phyloP scores from a whole-genome alignment of 2,888 invertebrate genomes.

The Eristalis intricaria region DNA sequence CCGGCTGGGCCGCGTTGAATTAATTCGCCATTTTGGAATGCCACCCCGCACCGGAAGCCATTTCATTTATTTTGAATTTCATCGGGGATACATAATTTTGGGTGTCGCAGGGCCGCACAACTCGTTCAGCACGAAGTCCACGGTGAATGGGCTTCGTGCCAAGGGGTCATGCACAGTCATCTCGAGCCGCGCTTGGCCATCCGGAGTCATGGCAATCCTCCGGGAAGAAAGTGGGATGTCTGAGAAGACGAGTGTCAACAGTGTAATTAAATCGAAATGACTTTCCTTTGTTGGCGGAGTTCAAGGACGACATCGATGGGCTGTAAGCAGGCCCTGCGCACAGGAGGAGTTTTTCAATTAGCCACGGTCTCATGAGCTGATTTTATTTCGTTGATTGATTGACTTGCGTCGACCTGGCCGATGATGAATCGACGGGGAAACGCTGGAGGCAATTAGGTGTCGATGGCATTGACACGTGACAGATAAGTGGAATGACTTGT shows the following conservation, averaged over 20 bases:
- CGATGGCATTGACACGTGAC: neutral
- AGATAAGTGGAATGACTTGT: neutral
- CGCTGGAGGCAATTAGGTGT: neutral
- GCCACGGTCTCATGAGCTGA: neutral
- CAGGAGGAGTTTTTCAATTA: neutral
- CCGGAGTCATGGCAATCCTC: neutral
- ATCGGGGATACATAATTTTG: constrained; percentile 11
- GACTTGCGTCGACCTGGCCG: neutral
- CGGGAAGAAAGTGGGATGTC: neutral
- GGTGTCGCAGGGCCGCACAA: neutral
- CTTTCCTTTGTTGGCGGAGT: neutral
- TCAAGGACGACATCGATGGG: constrained; percentile 8
- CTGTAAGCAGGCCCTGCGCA: neutral
- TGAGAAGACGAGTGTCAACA: neutral
- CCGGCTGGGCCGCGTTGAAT: constrained; percentile 32
- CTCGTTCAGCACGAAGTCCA: no score
- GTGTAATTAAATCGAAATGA: constrained; percentile 29
- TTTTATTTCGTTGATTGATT: neutral
- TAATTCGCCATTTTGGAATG: constrained; percentile 44
- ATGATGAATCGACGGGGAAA: neutral
- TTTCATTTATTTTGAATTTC: constrained; percentile 59
- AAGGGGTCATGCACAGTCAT: constrained; percentile 25
- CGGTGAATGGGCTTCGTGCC: constrained; percentile 14
- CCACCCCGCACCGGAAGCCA: constrained; percentile 27
- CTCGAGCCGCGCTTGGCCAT: neutral